Evolutionary conservation across 2,113 vertebrate genomes (phyloP), one percentile per base, ranked within the genome.

Genomic region (Chloroceryle aenea): DNA sequence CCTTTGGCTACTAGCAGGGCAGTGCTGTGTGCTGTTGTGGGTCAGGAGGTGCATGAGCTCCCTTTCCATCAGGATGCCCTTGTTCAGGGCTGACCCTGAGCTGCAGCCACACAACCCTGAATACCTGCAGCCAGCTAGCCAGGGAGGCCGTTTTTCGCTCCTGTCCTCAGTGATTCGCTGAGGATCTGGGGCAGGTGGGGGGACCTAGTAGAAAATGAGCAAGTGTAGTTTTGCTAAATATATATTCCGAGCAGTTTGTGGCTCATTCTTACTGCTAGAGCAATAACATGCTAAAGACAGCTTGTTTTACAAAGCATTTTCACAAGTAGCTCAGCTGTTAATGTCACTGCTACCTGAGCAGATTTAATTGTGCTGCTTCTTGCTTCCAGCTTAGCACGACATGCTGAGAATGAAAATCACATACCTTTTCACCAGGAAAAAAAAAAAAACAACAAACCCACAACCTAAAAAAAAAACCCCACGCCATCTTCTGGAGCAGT

Each of bases 271-370:
- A 22, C n/a, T 81, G 86, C 83, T 47, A 77, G 55, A 93, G 86
- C 72, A 71, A 84, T 27, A 55, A 59, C 9, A 32, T 74, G 72
- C 38, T 95, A 25, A 77, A 88, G 76, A 67, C 0, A 4, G 48
- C 73, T 84, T 92, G 89, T 87, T 97, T 95, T 87, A 95, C 86
- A 77, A 81, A 93, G 84, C 64, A 30, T 81, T 93, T 94, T 95
- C 91, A 84, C 91, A 87, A 96, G 93, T 40, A 93, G 66, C 42
- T 43, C 61, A 92, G 93, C 77, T 95, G 94, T 92, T 96, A 93
- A 93, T 95, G 95, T 88, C 89, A 36, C 61, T 75, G 91, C 92
- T 95, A 95, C 94, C 95, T 93, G 94, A 95, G 73, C 73, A 72
- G 89, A 89, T 71, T 95, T 97, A 95, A 95, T 92, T 93, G 86